phyloP scores from a whole-genome alignment of 2,797 vertebrate species.

The Sparus aurata region DNA sequence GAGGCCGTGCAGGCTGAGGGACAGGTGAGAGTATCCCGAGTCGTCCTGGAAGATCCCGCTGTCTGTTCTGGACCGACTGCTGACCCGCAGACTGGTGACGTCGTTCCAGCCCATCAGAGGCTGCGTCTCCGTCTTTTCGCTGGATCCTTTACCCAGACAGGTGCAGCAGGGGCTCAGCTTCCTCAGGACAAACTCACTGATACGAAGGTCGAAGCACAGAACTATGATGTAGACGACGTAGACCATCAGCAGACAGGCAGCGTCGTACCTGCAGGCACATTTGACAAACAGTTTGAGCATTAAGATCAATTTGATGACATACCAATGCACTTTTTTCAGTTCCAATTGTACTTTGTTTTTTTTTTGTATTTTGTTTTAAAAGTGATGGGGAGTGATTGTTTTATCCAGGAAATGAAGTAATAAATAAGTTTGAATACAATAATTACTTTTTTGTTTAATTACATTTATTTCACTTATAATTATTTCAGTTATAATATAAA shows the following conservation, averaged over 20 bases:
- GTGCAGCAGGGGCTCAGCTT: slow-evolving; percentile 92
- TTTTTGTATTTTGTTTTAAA: too few species aligned
- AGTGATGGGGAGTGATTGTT: too few species aligned
- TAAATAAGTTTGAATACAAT: too few species aligned
- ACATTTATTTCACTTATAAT: too few species aligned
- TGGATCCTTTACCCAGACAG: slow-evolving; percentile 83
- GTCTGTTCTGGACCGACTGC: slow-evolving; percentile 90
- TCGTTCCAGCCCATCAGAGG: slow-evolving; percentile 90
- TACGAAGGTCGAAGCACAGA: slow-evolving; percentile 93
- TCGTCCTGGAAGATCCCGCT: slow-evolving; percentile 96
- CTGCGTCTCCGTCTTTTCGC: slow-evolving; percentile 85
- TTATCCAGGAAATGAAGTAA: too few species aligned
- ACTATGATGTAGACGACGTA: slow-evolving; percentile 92
- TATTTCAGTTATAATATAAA: too few species aligned
- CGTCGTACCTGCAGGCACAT: slow-evolving; percentile 90
- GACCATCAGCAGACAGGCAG: slow-evolving; percentile 90
- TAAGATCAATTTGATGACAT: neutral
- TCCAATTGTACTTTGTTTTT: too few species aligned
- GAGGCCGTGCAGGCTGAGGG: slow-evolving; percentile 91
- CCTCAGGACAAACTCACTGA: slow-evolving; percentile 91
- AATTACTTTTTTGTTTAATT: too few species aligned
- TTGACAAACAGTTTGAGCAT: neutral
- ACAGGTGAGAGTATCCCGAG: slow-evolving; percentile 92
- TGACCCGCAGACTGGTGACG: slow-evolving; percentile 81
- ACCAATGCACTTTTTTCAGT: too few species aligned